Conservation (phyloP, 2,888 invertebrate species). For the Mesorhabditis sp. region DNA sequence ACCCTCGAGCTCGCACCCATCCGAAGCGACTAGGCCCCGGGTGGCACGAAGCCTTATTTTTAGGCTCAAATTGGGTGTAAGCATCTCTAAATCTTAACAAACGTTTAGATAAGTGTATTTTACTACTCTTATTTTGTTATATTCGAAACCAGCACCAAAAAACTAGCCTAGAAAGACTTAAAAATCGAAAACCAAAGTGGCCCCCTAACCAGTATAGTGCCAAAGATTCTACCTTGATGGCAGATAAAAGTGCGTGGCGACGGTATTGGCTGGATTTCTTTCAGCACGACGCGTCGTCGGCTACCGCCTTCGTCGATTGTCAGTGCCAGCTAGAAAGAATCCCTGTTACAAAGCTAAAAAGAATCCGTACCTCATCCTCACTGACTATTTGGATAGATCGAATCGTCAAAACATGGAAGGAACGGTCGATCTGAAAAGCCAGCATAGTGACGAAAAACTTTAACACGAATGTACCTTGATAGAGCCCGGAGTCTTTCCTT, state of each 20-base stretch:
- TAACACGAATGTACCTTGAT: constrained; percentile 24
- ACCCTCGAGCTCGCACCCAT: no score
- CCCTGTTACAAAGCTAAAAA: constrained; percentile 5
- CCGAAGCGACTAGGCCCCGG: no score
- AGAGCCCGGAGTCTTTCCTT: constrained; percentile 42
- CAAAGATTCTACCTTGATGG: constrained; percentile 47
- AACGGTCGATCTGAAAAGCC: constrained; percentile 33
- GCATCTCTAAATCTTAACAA: no score
- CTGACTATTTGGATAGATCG: constrained; percentile 33
- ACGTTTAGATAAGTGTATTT: no score
- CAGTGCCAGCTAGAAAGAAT: constrained; percentile 13
- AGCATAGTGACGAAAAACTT: neutral
- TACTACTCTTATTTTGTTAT: no score
- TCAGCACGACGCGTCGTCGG: constrained; percentile 20
- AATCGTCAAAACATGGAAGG: constrained; percentile 49
- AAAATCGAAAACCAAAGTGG: no score
- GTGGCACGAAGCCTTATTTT: no score
- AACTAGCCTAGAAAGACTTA: no score
- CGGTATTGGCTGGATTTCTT: constrained; percentile 12
- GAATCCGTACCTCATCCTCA: constrained; percentile 31
- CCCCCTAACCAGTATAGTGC: no score
- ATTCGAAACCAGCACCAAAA: no score
- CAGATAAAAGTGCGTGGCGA: constrained; percentile 35
- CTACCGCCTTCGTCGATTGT: constrained; percentile 24
- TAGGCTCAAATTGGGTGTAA: no score